Evolutionary conservation across 1,140 invertebrate genomes (phyloP), one percentile per base, ranked within the genome.

Genomic region (Manduca sexta): DNA sequence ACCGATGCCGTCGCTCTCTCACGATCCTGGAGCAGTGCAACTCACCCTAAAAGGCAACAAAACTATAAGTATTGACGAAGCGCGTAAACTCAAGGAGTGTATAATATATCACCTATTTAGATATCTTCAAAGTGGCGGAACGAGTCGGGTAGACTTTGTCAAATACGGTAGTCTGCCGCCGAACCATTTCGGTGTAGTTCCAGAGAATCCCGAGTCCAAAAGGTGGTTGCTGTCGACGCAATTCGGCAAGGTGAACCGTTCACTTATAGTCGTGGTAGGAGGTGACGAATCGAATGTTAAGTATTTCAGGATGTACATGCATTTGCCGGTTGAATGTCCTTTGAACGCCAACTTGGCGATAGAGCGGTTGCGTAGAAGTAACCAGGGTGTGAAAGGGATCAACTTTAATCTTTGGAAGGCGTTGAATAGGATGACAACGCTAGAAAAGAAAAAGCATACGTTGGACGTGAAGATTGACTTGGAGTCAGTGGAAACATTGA

Each of bases 391-490:
- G 0, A 83, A 76, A 29, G 72, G 73, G 0, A 43, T 83, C 8
- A 73, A 85, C 50, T 76, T 77, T 38, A 43, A 49, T 26, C n/a
- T 70, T 11, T 85, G 82, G 82, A 82, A 74, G 39, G 61, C 64
- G 14, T 45, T 45, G 0, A 54, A 53, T 12, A 3, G 39, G 3
- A 41, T 8, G 5, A 15, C 48, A 10, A 14, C 1, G 5, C 49
- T 2, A 1, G 29, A 46, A 11, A n/a, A 26, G 10, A 48, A 34
- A 1, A 55, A 49, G 4, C 13, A 13, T 6, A 38, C 13, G 3
- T 33, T 73, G 8, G 62, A 70, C 8, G 39, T 82, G 2, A 67
- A 82, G 3, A 66, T 85, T 26, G 82, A 85, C 43, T 31, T 82
- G 2, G 74, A 79, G 16, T 83, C 82, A 0, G 56, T 75, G 2